These are phyloP conservation scores for Gallinago jamesoni DNA, from an alignment of 2,113 vertebrate species.

Conservation along the genomic window DNA sequence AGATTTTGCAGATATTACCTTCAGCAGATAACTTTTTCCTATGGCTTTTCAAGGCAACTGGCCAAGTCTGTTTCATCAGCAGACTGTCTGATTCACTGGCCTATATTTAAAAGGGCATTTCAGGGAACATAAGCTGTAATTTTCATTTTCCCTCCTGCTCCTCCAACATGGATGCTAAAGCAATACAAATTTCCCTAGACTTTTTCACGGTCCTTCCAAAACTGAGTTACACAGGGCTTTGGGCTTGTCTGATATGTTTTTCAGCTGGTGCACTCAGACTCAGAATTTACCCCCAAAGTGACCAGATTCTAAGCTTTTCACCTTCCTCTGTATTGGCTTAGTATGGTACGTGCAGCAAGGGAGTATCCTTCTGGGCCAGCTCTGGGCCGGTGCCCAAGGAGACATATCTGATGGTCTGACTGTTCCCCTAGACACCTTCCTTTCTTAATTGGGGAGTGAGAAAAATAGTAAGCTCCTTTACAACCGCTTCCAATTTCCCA, in stretches of 20 bases:
- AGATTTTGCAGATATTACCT: conserved; percentile 8
- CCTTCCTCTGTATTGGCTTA: not conserved
- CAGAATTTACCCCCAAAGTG: not conserved
- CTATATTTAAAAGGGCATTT: not conserved
- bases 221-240: not conserved
- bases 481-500: not conserved
- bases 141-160: not conserved
- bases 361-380: not conserved
- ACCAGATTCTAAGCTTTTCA: not conserved
- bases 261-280: not conserved
- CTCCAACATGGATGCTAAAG: not conserved
- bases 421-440: not conserved
- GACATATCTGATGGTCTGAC: not conserved
- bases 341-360: not conserved
- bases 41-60: not conserved
- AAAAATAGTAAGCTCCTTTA: not conserved
- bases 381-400: not conserved
- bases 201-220: conserved; percentile 8
- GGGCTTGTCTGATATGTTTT: not conserved
- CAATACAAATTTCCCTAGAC: not conserved
- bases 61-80: not conserved
- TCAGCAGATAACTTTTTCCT: conserved; percentile 19
- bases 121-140: not conserved
- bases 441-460: not conserved
- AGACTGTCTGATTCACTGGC: conserved; percentile 10